Evolutionary conservation across 2,797 vertebrate species (phyloP).

Genomic region (Halcyon chelicuti): DNA sequence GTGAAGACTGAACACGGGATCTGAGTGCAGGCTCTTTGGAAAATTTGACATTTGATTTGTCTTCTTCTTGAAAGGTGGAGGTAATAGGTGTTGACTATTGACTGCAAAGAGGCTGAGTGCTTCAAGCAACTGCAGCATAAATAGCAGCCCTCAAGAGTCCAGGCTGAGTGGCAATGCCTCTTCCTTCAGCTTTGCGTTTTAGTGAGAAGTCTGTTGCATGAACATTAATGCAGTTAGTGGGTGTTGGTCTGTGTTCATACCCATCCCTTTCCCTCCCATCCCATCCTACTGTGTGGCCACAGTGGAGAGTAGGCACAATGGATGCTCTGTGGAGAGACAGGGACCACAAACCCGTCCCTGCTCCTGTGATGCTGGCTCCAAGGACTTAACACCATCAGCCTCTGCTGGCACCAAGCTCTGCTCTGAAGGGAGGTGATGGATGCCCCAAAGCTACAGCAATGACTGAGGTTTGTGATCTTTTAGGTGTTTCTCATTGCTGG

Average conservation of each 20-base stretch:
- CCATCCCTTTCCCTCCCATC: neutral
- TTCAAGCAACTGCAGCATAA: neutral
- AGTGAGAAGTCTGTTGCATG: neutral
- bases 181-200: neutral
- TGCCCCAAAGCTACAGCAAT: neutral
- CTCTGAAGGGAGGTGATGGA: neutral
- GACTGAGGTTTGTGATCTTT: neutral
- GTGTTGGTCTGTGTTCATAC: rapidly evolving
- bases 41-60: neutral
- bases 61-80: neutral
- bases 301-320: rapidly evolving
- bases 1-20: neutral
- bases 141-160: neutral
- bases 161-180: rapidly evolving
- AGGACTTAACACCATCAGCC: neutral
- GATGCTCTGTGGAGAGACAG: neutral
- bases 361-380: neutral
- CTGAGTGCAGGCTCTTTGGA: neutral
- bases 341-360: neutral
- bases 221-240: neutral
- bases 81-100: neutral
- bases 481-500: neutral
- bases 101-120: neutral
- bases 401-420: neutral
- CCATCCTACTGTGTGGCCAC: neutral